Conservation (phyloP, 2,797 vertebrate genomes). For the Muraenolepis orangiensis region DNA sequence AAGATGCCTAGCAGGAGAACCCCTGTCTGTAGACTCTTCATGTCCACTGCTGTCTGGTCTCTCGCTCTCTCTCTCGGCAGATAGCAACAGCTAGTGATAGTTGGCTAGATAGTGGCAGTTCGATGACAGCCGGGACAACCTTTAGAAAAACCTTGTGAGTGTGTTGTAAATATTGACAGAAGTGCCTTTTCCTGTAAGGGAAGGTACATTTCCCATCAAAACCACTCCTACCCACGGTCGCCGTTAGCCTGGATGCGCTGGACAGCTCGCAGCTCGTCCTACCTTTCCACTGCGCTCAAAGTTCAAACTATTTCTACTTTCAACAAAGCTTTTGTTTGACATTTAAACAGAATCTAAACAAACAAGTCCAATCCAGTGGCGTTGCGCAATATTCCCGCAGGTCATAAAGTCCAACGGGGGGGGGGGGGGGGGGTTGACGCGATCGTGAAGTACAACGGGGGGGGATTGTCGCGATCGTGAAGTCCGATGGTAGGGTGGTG, state of each 20-base stretch:
- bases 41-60: not conserved
- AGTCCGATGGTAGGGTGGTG: no score
- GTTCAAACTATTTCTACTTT: not conserved
- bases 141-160: not conserved
- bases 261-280: not conserved
- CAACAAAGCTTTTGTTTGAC: not conserved
- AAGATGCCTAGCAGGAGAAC: not conserved
- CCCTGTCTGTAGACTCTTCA: not conserved
- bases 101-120: not conserved
- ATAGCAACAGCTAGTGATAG: not conserved
- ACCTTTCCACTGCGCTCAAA: not conserved
- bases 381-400: no score
- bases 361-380: no score
- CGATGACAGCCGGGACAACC: not conserved
- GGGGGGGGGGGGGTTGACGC: no score
- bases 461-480: no score
- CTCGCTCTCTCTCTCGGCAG: not conserved
- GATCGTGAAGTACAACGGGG: no score
- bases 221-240: not conserved
- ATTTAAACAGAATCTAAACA: not conserved
- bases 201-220: not conserved
- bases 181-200: not conserved
- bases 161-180: not conserved
- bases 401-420: no score
- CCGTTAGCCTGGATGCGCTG: no score